Conservation (phyloP, 2,113 vertebrate genomes). For the Cololabis saira region DNA sequence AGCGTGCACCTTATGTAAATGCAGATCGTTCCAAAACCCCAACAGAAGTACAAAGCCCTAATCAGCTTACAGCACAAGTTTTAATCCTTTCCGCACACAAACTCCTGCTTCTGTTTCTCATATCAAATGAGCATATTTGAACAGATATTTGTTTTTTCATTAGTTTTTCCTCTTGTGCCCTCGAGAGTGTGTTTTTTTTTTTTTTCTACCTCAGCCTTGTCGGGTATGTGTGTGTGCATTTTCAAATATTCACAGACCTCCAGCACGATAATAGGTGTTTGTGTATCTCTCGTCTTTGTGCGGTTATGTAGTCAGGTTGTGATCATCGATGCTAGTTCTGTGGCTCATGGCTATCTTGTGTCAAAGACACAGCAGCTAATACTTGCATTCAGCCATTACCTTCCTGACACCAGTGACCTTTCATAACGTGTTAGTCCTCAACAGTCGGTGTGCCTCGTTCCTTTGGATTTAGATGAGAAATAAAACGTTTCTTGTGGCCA, state of each 20-base stretch:
- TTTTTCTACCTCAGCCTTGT: conserved; percentile 1
- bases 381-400: too few relatives aligned
- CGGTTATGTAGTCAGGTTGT: conserved; percentile 23
- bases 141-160: conserved; percentile 62
- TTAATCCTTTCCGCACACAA: conserved; percentile 72
- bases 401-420: too few relatives aligned
- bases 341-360: conserved; percentile 14
- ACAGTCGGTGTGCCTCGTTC: too few relatives aligned
- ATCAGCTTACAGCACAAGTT: conserved; percentile 77
- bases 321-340: conserved; percentile 18
- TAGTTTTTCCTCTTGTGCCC: conserved; percentile 23
- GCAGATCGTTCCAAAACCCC: conserved; percentile 66
- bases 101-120: conserved; percentile 70
- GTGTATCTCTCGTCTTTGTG: conserved; percentile 22
- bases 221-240: neutral
- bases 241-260: conserved; percentile 26
- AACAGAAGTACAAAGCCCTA: conserved; percentile 71
- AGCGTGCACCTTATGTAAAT: conserved; percentile 73
- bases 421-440: too few relatives aligned
- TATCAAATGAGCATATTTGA: conserved; percentile 68
- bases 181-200: conserved; percentile 22
- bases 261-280: conserved; percentile 39
- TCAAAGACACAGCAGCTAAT: too few relatives aligned
- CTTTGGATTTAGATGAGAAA: too few relatives aligned
- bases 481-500: too few relatives aligned